Percentiles rank a stretch among this genome's conserved stretches.
Conservation (phyloP, 2,113 vertebrate species). For the Leuciscus idus region DNA sequence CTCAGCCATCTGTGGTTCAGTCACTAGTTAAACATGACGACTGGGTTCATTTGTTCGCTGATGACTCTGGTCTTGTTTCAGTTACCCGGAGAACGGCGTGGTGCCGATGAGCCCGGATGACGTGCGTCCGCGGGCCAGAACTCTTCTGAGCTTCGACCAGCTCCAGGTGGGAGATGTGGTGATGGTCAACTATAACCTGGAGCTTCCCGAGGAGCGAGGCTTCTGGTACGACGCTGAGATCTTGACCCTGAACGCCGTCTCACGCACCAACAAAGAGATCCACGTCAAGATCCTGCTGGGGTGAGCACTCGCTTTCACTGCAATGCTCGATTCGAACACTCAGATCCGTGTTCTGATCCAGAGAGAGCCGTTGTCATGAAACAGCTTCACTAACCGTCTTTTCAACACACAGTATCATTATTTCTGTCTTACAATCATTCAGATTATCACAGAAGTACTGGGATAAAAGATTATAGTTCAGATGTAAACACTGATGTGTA, state of each 20-base stretch:
- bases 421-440: no score
- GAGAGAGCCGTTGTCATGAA: no score
- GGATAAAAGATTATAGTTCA: no score
- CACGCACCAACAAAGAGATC: conserved; percentile 96
- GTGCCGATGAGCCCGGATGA: conserved; percentile 84
- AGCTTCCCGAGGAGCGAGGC: conserved; percentile 92
- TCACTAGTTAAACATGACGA: neutral
- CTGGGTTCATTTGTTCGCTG: neutral
- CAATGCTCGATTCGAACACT: no score
- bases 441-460: no score
- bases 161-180: conserved; percentile 86
- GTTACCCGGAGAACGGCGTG: conserved; percentile 94
- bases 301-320: conserved; percentile 66
- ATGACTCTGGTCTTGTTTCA: conserved; percentile 51
- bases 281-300: conserved; percentile 92
- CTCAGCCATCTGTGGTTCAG: neutral
- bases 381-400: no score
- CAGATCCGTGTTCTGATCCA: no score
- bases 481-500: no score
- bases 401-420: no score
- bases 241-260: conserved; percentile 84
- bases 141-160: conserved; percentile 86
- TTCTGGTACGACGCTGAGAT: conserved; percentile 98
- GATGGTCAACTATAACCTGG: conserved; percentile 97
- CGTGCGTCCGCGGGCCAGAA: conserved; percentile 90